Conservation (phyloP, 2,113 vertebrate genomes). For the Pygoscelis antarcticus region DNA sequence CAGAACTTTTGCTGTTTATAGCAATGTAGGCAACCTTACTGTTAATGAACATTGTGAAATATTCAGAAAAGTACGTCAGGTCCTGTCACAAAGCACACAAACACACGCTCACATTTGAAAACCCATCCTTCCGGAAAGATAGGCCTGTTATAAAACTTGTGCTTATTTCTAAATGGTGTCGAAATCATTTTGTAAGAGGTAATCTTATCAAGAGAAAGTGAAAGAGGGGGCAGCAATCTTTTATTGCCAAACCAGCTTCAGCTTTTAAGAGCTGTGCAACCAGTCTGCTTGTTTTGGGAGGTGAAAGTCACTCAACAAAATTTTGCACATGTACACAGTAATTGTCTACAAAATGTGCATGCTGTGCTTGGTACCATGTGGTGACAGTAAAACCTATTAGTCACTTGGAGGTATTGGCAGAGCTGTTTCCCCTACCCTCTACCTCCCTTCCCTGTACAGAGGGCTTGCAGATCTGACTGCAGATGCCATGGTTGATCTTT, state of each 20-base stretch:
- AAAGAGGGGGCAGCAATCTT: slow-evolving; percentile 1
- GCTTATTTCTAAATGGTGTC: not conserved
- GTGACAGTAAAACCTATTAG: not conserved
- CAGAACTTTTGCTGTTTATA: slow-evolving; percentile 48
- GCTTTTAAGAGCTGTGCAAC: slow-evolving; percentile 28
- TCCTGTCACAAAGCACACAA: not conserved
- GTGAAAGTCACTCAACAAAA: not conserved
- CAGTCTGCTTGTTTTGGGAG: not conserved
- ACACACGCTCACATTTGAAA: not conserved
- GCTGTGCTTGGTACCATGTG: not conserved
- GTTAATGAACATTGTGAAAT: slow-evolving; percentile 54
- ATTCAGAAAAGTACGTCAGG: not conserved
- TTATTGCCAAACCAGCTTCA: slow-evolving; percentile 30
- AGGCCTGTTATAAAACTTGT: slow-evolving; percentile 12
- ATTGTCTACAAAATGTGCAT: not conserved
- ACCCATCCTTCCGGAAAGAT: slow-evolving; percentile 7
- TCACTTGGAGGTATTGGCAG: not conserved
- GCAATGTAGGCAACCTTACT: not conserved
- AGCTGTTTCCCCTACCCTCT: not conserved
- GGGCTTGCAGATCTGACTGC: not conserved
- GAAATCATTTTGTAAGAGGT: not conserved
- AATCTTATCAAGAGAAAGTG: slow-evolving; percentile 44
- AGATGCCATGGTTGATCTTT: not conserved
- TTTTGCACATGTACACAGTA: not conserved
- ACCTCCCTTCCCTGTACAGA: not conserved